Evolutionary conservation across 2,113 vertebrate genomes (phyloP).

Genomic region (Cyprinus carpio): DNA sequence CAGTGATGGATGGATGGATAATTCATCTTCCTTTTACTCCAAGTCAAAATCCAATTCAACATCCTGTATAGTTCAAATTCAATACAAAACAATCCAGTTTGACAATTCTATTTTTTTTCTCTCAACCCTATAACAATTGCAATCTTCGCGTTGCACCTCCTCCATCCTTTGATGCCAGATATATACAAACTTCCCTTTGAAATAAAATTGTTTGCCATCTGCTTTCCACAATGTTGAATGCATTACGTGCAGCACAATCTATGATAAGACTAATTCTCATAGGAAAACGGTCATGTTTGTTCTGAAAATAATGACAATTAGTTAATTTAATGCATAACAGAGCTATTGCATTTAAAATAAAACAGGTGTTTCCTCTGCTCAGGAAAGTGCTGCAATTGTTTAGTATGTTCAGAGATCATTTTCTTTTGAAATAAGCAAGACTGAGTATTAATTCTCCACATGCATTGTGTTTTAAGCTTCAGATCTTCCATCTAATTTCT

Average conservation of each 20-base stretch:
- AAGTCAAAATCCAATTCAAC: neutral
- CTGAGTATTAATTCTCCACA: neutral
- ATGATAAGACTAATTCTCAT: neutral
- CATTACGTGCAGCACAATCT: neutral
- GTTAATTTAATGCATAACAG: neutral
- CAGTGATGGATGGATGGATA: neutral
- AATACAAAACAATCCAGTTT: neutral
- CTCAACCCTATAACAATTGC: neutral
- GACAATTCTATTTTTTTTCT: neutral
- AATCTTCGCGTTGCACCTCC: neutral
- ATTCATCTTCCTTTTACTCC: neutral
- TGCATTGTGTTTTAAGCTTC: neutral
- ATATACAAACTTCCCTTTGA: neutral
- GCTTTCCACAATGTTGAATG: neutral
- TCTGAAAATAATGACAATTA: neutral
- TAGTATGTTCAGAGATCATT: neutral
- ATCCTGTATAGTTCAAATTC: neutral
- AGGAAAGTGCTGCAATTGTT: neutral
- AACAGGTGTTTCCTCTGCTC: neutral
- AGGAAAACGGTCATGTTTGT: neutral
- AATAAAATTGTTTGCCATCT: neutral
- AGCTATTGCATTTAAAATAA: neutral
- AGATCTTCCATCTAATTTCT: neutral
- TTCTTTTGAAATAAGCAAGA: slow-evolving; percentile 10
- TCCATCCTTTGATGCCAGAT: neutral